Conservation (phyloP, 2,797 vertebrate genomes). For the Phoxinus dragarum region DNA sequence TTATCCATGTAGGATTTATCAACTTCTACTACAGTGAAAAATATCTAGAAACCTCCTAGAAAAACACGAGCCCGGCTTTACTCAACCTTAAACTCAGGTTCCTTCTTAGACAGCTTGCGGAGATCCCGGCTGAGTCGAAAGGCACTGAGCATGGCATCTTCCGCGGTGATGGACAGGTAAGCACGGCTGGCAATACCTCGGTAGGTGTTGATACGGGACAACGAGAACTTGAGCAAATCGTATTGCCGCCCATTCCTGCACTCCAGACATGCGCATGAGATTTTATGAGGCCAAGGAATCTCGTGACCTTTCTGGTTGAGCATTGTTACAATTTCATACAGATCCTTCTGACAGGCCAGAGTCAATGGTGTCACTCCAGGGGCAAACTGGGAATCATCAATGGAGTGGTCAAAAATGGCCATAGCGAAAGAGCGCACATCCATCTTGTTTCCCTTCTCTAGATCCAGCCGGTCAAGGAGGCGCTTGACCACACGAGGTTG, state of each 20-base stretch:
- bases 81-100: slow-evolving; percentile 88
- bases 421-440: slow-evolving; percentile 90
- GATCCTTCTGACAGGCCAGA: slow-evolving; percentile 90
- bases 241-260: slow-evolving; percentile 89
- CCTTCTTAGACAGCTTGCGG: slow-evolving; percentile 86
- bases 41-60: neutral
- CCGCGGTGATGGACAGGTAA: slow-evolving; percentile 86
- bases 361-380: slow-evolving; percentile 91
- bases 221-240: slow-evolving; percentile 91
- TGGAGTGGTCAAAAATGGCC: slow-evolving; percentile 90
- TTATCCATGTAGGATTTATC: neutral
- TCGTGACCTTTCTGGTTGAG: slow-evolving; percentile 86
- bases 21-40: neutral
- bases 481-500: slow-evolving; percentile 84
- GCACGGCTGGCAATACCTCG: slow-evolving; percentile 89
- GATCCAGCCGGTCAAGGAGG: slow-evolving; percentile 86
- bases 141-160: slow-evolving; percentile 88
- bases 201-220: slow-evolving; percentile 94
- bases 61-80: neutral
- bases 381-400: slow-evolving; percentile 90
- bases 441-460: slow-evolving; percentile 91
- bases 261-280: slow-evolving; percentile 89
- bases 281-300: slow-evolving; percentile 87
- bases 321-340: slow-evolving; percentile 90
- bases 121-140: slow-evolving; percentile 89